A percentile compares a stretch with the other conserved stretches of the same genome.
Conservation (phyloP, 2,888 invertebrate species). For the Lysandra bellargus region DNA sequence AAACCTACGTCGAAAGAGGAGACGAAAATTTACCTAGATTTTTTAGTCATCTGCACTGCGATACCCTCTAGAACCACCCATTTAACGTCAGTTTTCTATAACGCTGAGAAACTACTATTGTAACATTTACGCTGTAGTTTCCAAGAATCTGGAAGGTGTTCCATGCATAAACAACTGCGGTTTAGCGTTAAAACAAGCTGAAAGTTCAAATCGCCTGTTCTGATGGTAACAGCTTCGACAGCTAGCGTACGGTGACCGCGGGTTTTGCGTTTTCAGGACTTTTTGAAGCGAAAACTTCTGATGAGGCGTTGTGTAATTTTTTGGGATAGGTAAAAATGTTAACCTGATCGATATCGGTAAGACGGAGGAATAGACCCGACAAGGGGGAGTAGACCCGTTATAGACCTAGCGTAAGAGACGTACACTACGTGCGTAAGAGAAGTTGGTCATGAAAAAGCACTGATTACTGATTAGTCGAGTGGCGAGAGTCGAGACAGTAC, state of each 20-base stretch:
- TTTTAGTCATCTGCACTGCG: too few species aligned
- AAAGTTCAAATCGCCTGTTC: conserved; percentile 56
- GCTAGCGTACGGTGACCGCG: conserved; percentile 40
- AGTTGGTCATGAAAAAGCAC: too few species aligned
- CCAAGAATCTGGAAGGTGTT: conserved; percentile 45
- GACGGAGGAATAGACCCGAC: too few species aligned
- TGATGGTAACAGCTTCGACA: conserved; percentile 53
- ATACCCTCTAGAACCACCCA: not conserved
- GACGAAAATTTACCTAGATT: too few species aligned
- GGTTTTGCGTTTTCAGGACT: conserved; percentile 28
- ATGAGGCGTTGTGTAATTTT: not conserved
- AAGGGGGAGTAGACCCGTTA: too few species aligned
- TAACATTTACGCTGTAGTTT: conserved; percentile 35
- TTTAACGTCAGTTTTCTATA: not conserved
- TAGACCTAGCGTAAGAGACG: too few species aligned
- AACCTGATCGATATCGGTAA: too few species aligned
- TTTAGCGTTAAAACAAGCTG: conserved; percentile 46
- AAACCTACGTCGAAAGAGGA: too few species aligned
- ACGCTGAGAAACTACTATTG: not conserved
- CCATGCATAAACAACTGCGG: conserved; percentile 51
- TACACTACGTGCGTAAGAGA: too few species aligned
- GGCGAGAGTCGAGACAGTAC: too few species aligned
- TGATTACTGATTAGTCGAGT: too few species aligned
- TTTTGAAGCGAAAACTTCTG: not conserved
- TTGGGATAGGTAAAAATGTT: too few species aligned